Base-by-base conservation (phyloP, 2,113 vertebrate genomes). In the Salvator merianae region DNA sequence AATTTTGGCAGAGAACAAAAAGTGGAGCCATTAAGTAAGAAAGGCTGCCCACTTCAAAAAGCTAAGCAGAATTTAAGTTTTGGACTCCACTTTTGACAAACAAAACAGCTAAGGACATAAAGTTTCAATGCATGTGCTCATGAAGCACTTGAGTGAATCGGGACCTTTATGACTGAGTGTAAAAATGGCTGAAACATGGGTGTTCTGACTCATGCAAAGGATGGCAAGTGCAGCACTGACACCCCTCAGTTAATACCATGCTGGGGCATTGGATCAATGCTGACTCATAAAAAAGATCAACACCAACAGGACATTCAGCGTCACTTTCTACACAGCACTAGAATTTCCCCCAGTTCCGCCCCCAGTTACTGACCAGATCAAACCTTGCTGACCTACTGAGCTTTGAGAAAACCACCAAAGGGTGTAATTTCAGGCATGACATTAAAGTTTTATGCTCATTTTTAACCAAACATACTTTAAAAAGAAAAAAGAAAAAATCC, bases 381-480 rank as follows among this genome's bases (percentile, higher is more conserved):
- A 93, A 94, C 91, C 92, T 89, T 71, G 77, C 93, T 88, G 84
- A 90, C 91, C 88, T 92, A 81, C 75, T 87, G 90, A 93, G 87
- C 84, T 93, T 88, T 91, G 90, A 91, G 84, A 88, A 85, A 89
- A 92, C 90, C 89, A 87, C 90, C 89, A 4, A 90, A 87, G 92
- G 87, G 90, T 53, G 47, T 86, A 91, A 93, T 91, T 88, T 89
- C 89, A 92, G 90, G 88, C 90, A 92, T 87, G 90, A 90, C 85
- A 90, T 89, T 81, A 91, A 81, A 88, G 87, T 90, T 93, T 93
- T 94, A 90, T 79, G 87, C 91, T 93, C 93, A 92, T 92, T 93
- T 93, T 66, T 50, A 50, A 69, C 90, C 91, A 92, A 93, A 91
- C 91, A 89, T 90, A 84, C 91, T 92, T 94, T 88, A 34, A 34